A percentile compares a stretch with the other conserved stretches of the same genome.
Evolutionary conservation across 2,888 invertebrate genomes (phyloP).

Genomic region (Ectemnius lituratus): DNA sequence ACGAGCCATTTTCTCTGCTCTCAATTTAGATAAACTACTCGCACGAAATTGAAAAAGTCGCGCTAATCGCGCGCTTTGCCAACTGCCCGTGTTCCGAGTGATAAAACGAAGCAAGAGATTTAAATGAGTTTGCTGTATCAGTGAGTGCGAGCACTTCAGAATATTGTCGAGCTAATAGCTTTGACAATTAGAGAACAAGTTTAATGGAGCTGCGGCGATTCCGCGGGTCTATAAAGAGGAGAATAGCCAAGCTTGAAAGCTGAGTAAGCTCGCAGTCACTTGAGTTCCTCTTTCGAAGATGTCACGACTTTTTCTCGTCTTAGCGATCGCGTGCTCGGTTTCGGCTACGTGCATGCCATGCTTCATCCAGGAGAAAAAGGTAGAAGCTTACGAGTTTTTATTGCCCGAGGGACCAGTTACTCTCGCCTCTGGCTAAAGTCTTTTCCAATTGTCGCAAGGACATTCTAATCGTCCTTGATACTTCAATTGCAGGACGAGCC

Average conservation of each 20-base stretch:
- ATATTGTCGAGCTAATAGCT: no score
- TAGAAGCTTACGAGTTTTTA: conserved; percentile 41
- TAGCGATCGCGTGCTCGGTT: conserved; percentile 46
- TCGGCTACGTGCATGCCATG: conserved; percentile 39
- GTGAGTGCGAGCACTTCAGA: no score
- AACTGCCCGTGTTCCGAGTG: background rate
- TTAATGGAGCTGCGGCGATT: background rate
- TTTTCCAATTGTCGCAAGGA: conserved; percentile 47
- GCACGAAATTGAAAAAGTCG: conserved; percentile 31
- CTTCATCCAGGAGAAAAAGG: conserved; percentile 59
- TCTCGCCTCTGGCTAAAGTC: conserved; percentile 30
- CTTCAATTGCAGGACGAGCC: conserved; percentile 61
- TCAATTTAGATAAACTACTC: conserved; percentile 65
- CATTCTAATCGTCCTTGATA: conserved; percentile 63
- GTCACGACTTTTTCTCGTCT: conserved; percentile 40
- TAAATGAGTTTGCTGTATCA: no score
- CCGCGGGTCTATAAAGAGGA: conserved; percentile 18
- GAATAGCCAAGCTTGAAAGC: no score
- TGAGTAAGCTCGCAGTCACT: no score
- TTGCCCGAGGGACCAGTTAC: no score
- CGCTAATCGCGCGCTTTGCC: background rate
- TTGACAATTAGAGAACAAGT: no score
- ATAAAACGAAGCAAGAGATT: no score
- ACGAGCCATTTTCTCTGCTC: conserved; percentile 52
- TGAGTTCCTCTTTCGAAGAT: conserved; percentile 28